Conservation (phyloP, 2,113 vertebrate species). For the Xenopus laevis region DNA sequence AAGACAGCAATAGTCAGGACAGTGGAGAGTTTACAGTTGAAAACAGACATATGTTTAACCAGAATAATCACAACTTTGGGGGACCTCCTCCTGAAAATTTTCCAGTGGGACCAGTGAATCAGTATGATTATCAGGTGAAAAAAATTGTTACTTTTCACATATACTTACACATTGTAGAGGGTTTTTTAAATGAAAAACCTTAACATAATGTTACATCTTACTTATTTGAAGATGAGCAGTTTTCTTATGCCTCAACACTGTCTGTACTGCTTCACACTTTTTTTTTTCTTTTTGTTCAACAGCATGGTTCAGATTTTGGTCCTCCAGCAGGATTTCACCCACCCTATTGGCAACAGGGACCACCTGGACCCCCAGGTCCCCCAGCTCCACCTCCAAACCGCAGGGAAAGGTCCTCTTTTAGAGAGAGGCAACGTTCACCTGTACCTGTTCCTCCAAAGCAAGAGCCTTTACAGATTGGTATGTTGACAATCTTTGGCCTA, state of each 20-base stretch:
- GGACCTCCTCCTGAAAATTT: slow-evolving; percentile 91
- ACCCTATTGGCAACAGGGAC: slow-evolving; percentile 93
- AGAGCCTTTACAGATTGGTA: slow-evolving; percentile 87
- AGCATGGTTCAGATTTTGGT: slow-evolving; percentile 93
- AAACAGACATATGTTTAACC: slow-evolving; percentile 90
- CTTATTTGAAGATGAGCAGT: too few relatives aligned
- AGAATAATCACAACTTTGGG: slow-evolving; percentile 97
- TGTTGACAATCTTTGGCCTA: slow-evolving; percentile 53
- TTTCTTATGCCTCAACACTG: too few relatives aligned
- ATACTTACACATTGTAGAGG: background rate
- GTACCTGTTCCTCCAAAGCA: slow-evolving; percentile 88
- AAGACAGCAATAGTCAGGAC: slow-evolving; percentile 99
- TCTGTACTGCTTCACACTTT: too few relatives aligned
- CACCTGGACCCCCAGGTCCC: slow-evolving; percentile 73
- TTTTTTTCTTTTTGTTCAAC: slow-evolving; percentile 61
- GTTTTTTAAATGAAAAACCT: background rate
- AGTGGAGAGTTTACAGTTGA: slow-evolving; percentile 91
- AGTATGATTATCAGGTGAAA: slow-evolving; percentile 99
- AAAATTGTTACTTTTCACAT: slow-evolving; percentile 14
- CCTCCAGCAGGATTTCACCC: slow-evolving; percentile 83
- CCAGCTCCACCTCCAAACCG: slow-evolving; percentile 88
- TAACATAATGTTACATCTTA: too few relatives aligned
- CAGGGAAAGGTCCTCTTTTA: slow-evolving; percentile 88
- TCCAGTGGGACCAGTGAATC: slow-evolving; percentile 93
- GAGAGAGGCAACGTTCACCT: slow-evolving; percentile 90